Conservation (phyloP, 2,113 vertebrate genomes). For the Rhinoptilus africanus region DNA sequence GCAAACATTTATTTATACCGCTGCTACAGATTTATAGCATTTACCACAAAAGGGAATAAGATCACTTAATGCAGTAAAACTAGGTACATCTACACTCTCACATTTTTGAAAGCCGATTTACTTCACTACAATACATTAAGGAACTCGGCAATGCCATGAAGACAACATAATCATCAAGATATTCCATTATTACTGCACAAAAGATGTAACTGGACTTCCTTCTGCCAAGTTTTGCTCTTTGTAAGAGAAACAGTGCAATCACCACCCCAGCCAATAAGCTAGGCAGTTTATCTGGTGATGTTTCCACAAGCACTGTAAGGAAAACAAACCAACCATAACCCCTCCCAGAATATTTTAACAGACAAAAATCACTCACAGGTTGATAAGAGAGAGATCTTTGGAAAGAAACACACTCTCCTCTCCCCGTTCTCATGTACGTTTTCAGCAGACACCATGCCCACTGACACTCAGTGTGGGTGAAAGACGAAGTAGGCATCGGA, state of each 20-base stretch:
- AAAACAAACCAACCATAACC: background rate
- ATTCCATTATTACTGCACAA: background rate
- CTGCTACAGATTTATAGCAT: background rate
- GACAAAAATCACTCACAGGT: background rate
- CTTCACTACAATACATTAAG: background rate
- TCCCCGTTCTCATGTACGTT: accelerated
- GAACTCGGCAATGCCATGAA: background rate
- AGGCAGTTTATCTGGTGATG: background rate
- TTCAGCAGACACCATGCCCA: accelerated
- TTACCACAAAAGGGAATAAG: background rate
- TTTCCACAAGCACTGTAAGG: background rate
- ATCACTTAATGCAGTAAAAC: background rate
- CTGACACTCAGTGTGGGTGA: background rate
- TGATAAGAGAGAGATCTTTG: background rate
- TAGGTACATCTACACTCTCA: background rate
- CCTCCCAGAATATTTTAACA: background rate
- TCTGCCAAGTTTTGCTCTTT: background rate
- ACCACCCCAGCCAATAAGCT: background rate
- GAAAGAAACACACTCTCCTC: background rate
- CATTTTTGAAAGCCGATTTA: background rate
- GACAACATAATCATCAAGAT: background rate
- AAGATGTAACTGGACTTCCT: background rate
- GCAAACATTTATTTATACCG: background rate
- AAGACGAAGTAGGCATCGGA: background rate
- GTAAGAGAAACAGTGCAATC: background rate